These are phyloP conservation scores for Neodontobutis hainanensis DNA, from an alignment of 2,113 vertebrate genomes.

Conservation along the genomic window DNA sequence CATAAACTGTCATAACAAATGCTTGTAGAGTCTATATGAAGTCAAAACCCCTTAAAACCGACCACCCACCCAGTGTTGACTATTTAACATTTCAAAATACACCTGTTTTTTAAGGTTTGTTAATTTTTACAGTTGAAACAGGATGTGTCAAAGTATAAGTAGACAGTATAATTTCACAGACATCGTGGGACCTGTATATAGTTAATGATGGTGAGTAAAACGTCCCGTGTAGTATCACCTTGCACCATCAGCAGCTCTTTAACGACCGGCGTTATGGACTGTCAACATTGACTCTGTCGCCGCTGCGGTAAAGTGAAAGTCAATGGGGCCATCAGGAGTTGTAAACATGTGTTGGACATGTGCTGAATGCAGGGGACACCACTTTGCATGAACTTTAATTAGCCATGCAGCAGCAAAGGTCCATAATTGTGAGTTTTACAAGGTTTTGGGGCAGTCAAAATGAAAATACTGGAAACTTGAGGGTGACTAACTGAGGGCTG, in stretches of 20 bases:
- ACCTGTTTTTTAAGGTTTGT: background rate
- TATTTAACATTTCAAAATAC: background rate
- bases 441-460: constrained; percentile 1
- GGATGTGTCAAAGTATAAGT: background rate
- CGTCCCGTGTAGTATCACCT: constrained; percentile 21
- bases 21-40: background rate
- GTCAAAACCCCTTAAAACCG: background rate
- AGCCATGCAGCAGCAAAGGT: constrained; percentile 44
- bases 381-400: constrained; percentile 58
- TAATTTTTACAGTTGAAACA: background rate
- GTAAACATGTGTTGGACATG: constrained; percentile 59
- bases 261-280: constrained; percentile 60
- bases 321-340: constrained; percentile 41
- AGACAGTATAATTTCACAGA: constrained; percentile 27
- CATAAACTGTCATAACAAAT: background rate
- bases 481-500: constrained; percentile 35
- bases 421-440: constrained; percentile 33
- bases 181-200: constrained; percentile 24
- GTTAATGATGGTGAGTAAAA: constrained; percentile 39
- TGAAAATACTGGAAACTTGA: constrained; percentile 58
- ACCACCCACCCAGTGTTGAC: background rate
- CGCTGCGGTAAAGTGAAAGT: constrained; percentile 47
- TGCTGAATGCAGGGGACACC: constrained; percentile 14
- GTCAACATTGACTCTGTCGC: constrained; percentile 69
- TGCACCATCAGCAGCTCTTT: constrained; percentile 41